Evolutionary conservation across 2,113 vertebrate species (phyloP).

Genomic region (Ginglymostoma cirratum): DNA sequence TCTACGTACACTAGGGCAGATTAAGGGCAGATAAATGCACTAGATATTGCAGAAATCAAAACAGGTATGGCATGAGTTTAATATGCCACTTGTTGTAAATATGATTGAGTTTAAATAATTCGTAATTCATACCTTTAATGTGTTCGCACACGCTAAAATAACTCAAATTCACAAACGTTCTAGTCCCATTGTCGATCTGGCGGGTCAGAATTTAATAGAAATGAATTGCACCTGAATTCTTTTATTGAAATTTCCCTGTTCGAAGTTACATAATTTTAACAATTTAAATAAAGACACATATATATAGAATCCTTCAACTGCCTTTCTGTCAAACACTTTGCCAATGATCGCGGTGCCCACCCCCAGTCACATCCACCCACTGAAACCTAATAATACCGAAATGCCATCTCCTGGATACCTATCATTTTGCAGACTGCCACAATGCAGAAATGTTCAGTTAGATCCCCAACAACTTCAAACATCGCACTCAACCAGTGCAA

Average conservation of each 20-base stretch:
- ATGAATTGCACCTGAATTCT: background rate
- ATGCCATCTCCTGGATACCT: background rate
- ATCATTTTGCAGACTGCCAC: background rate
- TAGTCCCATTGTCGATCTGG: background rate
- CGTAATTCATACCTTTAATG: background rate
- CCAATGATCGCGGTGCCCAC: background rate
- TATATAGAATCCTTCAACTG: background rate
- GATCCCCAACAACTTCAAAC: background rate
- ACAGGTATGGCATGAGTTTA: background rate
- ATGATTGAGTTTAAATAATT: background rate
- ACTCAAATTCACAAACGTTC: background rate
- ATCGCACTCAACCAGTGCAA: background rate
- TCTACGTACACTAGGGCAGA: background rate
- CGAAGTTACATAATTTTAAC: background rate
- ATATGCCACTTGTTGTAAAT: background rate
- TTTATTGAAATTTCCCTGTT: background rate
- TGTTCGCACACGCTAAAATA: background rate
- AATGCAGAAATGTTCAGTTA: background rate
- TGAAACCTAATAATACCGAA: background rate
- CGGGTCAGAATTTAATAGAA: background rate
- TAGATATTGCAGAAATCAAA: background rate
- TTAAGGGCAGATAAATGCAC: background rate
- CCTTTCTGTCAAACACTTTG: background rate
- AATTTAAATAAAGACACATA: background rate
- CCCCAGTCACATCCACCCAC: background rate